Percentiles rank a stretch among this genome's conserved stretches.
Conservation (phyloP, 2,888 invertebrate species). For the Dasypolia templi region DNA sequence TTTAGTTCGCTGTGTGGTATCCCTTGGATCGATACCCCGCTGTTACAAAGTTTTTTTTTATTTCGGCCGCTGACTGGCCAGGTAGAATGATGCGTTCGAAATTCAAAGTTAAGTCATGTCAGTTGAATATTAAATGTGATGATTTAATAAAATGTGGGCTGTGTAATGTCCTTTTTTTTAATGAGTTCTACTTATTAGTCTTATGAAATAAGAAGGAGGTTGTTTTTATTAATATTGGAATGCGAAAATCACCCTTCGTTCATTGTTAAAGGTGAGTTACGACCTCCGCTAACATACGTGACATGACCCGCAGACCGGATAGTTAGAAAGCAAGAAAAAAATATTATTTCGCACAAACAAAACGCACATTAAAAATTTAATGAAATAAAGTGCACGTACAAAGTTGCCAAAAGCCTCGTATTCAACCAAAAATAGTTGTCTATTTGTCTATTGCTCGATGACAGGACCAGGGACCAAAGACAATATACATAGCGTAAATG, state of each 20-base stretch:
- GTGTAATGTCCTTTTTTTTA: constrained; percentile 37
- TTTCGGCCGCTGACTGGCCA: constrained; percentile 58
- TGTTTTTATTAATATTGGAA: constrained; percentile 1
- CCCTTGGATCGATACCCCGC: constrained; percentile 79
- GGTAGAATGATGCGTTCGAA: constrained; percentile 63
- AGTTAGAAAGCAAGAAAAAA: too few relatives aligned
- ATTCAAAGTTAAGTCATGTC: constrained; percentile 53
- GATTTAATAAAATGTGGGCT: constrained; percentile 62
- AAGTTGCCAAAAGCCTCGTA: too few relatives aligned
- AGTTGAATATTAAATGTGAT: constrained; percentile 56
- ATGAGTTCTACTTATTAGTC: constrained; percentile 18
- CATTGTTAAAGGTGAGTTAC: neutral
- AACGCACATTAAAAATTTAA: too few relatives aligned
- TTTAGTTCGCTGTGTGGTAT: constrained; percentile 81
- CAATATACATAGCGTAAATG: too few relatives aligned
- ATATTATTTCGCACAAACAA: too few relatives aligned
- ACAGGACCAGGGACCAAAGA: too few relatives aligned
- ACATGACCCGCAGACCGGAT: neutral
- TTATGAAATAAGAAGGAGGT: constrained; percentile 9
- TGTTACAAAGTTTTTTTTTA: constrained; percentile 72
- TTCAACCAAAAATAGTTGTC: too few relatives aligned
- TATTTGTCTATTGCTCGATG: too few relatives aligned
- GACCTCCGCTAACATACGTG: neutral
- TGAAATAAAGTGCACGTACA: too few relatives aligned
- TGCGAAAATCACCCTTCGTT: neutral